A percentile compares a stretch with the other conserved stretches of the same genome.
Conservation (phyloP, 2,797 vertebrate species). For the Nothura maculosa region DNA sequence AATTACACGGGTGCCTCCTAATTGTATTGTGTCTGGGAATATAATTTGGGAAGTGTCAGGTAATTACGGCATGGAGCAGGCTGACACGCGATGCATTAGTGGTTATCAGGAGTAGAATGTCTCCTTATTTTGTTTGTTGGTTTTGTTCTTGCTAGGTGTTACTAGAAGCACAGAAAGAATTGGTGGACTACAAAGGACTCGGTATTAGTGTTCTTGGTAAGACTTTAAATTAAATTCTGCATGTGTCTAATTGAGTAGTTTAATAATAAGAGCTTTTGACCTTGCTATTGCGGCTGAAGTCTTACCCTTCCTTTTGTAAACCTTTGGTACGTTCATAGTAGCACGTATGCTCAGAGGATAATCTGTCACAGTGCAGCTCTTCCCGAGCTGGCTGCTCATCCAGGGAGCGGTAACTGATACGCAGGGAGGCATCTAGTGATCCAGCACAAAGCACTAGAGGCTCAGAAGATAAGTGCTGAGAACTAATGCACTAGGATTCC, state of each 20-base stretch:
- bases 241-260: background rate
- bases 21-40: background rate
- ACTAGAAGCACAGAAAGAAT: slow-evolving; percentile 91
- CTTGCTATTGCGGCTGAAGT: background rate
- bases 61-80: background rate
- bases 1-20: background rate
- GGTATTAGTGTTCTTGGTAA: slow-evolving; percentile 97
- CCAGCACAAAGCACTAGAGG: background rate
- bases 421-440: background rate
- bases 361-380: background rate
- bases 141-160: slow-evolving; percentile 86
- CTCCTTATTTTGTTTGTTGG: background rate
- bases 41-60: background rate
- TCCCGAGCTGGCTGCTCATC: background rate
- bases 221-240: slow-evolving; percentile 26
- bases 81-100: background rate
- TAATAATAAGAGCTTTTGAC: background rate
- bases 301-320: background rate
- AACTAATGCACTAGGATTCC: background rate
- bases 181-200: slow-evolving; percentile 87
- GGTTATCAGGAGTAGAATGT: background rate
- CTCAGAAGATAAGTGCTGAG: background rate
- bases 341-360: background rate
- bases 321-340: background rate
- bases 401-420: background rate